These are phyloP conservation scores for Ursus arctos DNA, from an alignment of 2,113 vertebrate genomes.

Conservation along the genomic window DNA sequence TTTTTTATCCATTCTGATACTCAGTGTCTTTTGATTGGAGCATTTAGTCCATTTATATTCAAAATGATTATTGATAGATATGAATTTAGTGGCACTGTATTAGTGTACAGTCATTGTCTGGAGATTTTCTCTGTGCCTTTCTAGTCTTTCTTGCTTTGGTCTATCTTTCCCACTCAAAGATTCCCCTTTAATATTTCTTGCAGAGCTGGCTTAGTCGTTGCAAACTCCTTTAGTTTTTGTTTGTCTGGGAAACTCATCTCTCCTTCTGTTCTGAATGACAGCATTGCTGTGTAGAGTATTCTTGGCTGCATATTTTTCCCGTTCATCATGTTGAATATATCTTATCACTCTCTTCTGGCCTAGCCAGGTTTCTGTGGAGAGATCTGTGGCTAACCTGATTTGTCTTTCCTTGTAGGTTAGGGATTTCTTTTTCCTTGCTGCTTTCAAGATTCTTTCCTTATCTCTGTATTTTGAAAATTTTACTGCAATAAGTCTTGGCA, in stretches of 20 bases:
- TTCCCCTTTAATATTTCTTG: background rate
- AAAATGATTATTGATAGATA: background rate
- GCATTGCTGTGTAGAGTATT: background rate
- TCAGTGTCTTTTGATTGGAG: background rate
- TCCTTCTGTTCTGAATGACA: background rate
- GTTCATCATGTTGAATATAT: background rate
- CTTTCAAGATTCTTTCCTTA: too few relatives aligned
- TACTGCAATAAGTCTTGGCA: background rate
- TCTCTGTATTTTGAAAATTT: background rate
- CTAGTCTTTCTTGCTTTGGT: background rate
- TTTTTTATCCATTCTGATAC: background rate
- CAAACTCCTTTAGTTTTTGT: background rate
- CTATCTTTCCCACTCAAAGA: background rate
- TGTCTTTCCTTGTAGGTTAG: background rate
- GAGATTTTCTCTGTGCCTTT: background rate
- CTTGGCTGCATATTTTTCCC: background rate
- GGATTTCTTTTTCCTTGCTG: too few relatives aligned
- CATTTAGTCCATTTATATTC: background rate
- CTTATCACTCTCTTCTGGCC: background rate
- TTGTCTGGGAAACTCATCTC: background rate
- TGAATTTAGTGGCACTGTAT: background rate
- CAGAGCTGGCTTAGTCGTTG: background rate
- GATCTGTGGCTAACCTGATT: background rate
- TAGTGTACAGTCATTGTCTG: background rate
- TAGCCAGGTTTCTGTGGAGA: background rate